Base-by-base conservation (phyloP, 2,888 invertebrate genomes). In the Ommatoiulus sabulosus region DNA sequence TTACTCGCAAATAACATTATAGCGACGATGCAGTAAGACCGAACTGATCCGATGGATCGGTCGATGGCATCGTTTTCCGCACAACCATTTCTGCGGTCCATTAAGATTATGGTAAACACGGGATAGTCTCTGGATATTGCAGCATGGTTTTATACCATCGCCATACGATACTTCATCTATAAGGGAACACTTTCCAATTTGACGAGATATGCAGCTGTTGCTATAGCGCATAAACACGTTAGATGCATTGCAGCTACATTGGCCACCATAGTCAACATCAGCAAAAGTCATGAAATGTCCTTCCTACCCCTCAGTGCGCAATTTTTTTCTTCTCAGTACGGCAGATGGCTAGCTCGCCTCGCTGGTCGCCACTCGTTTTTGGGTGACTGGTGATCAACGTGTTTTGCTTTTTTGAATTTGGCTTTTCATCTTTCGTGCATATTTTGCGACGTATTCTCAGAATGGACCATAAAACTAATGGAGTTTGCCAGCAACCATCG, bases 91-190 rank as follows among this genome's bases (percentile, higher is more conserved):
- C 80, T 80, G 80, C 35, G 80, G 80, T 80, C 80, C 80, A 80
- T 80, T 80, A 80, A 80, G 80, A 80, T 80, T 80, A 80, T 80
- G 80, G 80, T 80, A 80, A 80, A 80, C 80, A 80, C 24, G 80
- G 35, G 35, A 80, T 80, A 35, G 35, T 80, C 35, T 80, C 72
- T 24, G 80, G 35, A 35, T 80, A 35, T 80, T 24, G 80, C 72
- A 1, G 20, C 24, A 24, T 72, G 80, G 35, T 80, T 80, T 80
- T 80, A 80, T 80, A 80, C 80, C 80, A 20, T 20, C 80, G 35
- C 80, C 8, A 80, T 80, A 35, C 10, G 80, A 80, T 80, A 80
- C 80, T 80, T 35, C 80, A 80, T 80, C 80, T 12, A n/a, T n/a
- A 80, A 80, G 12, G 80, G 35, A 35, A 80, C 35, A 80, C 80